phyloP scores from a whole-genome alignment of 1,140 invertebrate genomes.

The Chrysoperla carnea region DNA sequence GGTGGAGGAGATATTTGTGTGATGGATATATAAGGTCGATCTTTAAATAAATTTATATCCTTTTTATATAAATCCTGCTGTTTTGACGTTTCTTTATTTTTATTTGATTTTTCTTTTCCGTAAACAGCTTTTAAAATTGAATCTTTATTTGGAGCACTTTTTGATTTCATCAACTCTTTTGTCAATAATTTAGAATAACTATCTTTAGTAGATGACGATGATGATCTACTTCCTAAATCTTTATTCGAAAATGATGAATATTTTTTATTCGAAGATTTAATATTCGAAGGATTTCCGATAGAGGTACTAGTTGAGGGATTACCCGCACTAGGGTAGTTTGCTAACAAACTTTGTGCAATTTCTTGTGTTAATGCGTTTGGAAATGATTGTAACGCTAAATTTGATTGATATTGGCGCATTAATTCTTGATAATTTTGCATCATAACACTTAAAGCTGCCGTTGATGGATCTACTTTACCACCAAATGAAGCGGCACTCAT shows the following conservation, averaged over 20 bases:
- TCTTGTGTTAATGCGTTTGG: not conserved
- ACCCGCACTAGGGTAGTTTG: no score
- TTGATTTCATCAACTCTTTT: not conserved
- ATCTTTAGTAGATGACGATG: no score
- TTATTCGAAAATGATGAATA: no score
- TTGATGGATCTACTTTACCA: slow-evolving; percentile 1
- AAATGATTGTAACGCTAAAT: not conserved
- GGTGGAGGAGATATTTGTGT: slow-evolving; percentile 11
- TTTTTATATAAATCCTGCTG: not conserved
- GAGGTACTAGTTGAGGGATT: no score
- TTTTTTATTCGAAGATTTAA: no score
- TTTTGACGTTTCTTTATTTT: not conserved
- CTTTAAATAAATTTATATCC: slow-evolving; percentile 7
- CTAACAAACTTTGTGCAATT: no score
- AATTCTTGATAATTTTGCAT: slow-evolving; percentile 9
- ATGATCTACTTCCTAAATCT: no score
- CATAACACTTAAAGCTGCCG: not conserved
- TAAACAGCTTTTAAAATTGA: not conserved
- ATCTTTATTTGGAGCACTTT: not conserved
- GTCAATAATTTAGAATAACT: not conserved
- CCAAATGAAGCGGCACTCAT: not conserved
- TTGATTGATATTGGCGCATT: slow-evolving; percentile 16
- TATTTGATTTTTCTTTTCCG: not conserved
- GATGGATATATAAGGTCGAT: slow-evolving; percentile 19
- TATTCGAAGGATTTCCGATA: no score